Percentiles rank a stretch among this genome's conserved stretches.
Evolutionary conservation across 2,797 vertebrate genomes (phyloP).

Genomic region (Cyclopterus lumpus): DNA sequence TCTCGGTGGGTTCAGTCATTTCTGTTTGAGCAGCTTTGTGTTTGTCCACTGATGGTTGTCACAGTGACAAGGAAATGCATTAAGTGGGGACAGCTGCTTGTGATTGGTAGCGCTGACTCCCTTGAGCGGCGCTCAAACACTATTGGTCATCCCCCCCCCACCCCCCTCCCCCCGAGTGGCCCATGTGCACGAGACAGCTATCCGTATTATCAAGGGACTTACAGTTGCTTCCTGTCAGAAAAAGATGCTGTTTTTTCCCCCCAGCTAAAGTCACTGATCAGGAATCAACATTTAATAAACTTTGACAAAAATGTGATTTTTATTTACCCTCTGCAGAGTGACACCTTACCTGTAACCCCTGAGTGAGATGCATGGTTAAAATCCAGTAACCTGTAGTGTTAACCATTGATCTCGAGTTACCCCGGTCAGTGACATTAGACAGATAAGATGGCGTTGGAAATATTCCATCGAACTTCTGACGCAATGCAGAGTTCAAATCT

Average conservation of each 20-base stretch:
- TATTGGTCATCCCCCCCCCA: conserved; percentile 39
- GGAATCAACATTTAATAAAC: neutral
- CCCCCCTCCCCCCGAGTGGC: neutral
- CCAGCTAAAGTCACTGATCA: conserved; percentile 19
- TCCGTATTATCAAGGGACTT: conserved; percentile 28
- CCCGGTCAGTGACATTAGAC: neutral
- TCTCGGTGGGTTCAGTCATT: conserved; percentile 9
- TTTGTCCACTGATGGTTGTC: conserved; percentile 68
- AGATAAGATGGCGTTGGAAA: neutral
- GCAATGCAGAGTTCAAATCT: neutral
- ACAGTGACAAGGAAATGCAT: conserved; percentile 65
- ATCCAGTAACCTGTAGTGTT: neutral
- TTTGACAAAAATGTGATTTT: conserved; percentile 1
- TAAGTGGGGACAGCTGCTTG: conserved; percentile 68
- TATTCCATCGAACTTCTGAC: neutral
- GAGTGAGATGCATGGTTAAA: neutral
- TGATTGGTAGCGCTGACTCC: conserved; percentile 59
- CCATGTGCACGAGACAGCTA: conserved; percentile 62
- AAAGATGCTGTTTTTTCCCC: conserved; percentile 29
- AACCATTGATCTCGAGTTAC: too few relatives aligned
- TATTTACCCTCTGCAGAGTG: conserved; percentile 7
- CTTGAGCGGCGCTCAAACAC: conserved; percentile 38
- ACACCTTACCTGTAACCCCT: neutral
- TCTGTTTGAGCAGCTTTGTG: conserved; percentile 43
- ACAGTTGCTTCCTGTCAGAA: conserved; percentile 23